Evolutionary conservation across 2,113 vertebrate genomes (phyloP), one percentile per base, ranked within the genome.

Genomic region (Channa argus): DNA sequence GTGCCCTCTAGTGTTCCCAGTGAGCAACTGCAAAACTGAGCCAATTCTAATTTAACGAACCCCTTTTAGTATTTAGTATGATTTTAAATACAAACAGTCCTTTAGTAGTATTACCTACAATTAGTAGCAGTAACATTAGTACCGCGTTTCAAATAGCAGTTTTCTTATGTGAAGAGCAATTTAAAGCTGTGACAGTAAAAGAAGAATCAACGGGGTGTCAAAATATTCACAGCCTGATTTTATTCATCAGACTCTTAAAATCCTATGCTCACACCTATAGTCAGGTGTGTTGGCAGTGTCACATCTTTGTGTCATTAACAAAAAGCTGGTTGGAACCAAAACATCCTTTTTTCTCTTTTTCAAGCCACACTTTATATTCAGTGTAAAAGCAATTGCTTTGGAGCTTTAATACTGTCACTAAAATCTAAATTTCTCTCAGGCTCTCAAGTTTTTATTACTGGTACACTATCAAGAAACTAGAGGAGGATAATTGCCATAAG

Each of bases 1-100:
- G 58, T 74, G 79, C 73, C 83, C 72, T 84, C 83, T 11, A 72
- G 75, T 80, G 84, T n/a, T 44, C 33, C 10, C 6, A 59, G 3
- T 0, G 0, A 2, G 8, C 15, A 64, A 69, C 43, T 65, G 44
- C 50, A 78, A 24, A 8, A 15, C 1, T 37, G 24, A 24, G 24
- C n/a, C 43, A 39, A 33, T 24, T 4, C n/a, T 51, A 41, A 41
- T 41, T 2, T 41, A 41, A 41, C 1, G 24, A 24, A 24, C 24
- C 24, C 24, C 24, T 24, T 24, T 41, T 41, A 41, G 39, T 41
- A 41, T 41, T 41, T 41, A 41, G 4, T 41, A 41, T 41, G 39
- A 41, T 5, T 41, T 7, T 41, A 5, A 41, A 41, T 41, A 41
- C 6, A 7, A 5, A 24, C 24, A 2, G 24, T 1, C 1, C 24